A percentile compares a stretch with the other conserved stretches of the same genome.
Conservation (phyloP, 64 coral and sea anemone genomes). For the Cladopsammia gracilis region DNA sequence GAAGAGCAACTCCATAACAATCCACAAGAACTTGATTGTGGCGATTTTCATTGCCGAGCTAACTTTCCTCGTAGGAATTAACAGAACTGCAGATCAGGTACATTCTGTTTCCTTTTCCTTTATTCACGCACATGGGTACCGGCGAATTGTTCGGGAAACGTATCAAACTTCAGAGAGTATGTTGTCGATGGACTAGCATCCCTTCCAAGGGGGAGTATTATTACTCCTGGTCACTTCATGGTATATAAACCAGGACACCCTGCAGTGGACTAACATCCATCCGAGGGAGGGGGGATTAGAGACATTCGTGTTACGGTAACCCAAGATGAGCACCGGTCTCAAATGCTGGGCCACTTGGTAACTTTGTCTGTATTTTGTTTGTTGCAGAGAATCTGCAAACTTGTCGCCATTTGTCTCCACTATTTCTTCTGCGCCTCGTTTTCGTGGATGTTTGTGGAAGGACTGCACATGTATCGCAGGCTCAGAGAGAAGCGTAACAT, state of each 20-base stretch:
- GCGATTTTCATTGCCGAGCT: constrained; percentile 90
- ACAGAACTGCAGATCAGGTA: constrained; percentile 91
- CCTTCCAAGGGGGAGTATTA: too few species aligned
- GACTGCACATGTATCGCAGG: constrained; percentile 94
- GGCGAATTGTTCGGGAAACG: too few species aligned
- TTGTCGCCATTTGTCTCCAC: constrained; percentile 93
- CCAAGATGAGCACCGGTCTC: too few species aligned
- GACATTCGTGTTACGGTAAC: too few species aligned
- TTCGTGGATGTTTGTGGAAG: constrained; percentile 99
- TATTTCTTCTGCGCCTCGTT: constrained; percentile 98
- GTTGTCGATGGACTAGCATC: too few species aligned
- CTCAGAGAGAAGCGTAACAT: constrained; percentile 95
- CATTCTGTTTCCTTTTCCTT: not conserved
- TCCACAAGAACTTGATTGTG: constrained; percentile 89
- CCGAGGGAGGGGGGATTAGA: too few species aligned
- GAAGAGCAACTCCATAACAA: constrained; percentile 86
- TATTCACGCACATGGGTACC: too few species aligned
- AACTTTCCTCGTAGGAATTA: constrained; percentile 89
- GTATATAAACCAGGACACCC: too few species aligned
- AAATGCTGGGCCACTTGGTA: too few species aligned
- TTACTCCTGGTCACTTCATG: too few species aligned
- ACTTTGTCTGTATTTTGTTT: not conserved
- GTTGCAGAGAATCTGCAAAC: constrained; percentile 79
- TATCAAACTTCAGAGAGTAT: too few species aligned
- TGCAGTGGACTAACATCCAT: too few species aligned